Base-by-base conservation (phyloP, 1,140 invertebrate species). In the Lanistes nyassanus region DNA sequence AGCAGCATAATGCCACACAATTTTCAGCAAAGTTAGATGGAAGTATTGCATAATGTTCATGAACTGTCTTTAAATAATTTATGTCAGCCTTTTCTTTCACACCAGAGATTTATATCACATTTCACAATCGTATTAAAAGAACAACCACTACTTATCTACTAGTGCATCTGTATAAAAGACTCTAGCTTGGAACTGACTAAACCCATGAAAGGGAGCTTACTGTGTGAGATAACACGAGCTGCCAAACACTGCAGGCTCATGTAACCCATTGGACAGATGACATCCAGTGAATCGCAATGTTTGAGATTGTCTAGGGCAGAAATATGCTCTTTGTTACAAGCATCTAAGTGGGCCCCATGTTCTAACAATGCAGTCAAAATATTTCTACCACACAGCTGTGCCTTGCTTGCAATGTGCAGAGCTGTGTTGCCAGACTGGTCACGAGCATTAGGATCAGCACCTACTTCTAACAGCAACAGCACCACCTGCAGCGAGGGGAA, bases 271-370 rank as follows among this genome's bases (percentile, higher is more conserved):
- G 93, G 92, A 85, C 93, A 91, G 69, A 94, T 87, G 81, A 94
- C 92, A 77, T 93, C 92, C 90, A 94, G 92, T 80, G 92, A 91
- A 69, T 93, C 91, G 83, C 92, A 93, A 77, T 92, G 93, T 26
- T 92, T 91, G 26, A 93, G 92, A 71, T 92, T 90, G 79, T 94
- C 92, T 75, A 80, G 79, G 51, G 83, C 95, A 0, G 94, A 96
- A 79, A 94, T 92, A 29, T 94, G 94, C 53, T 93, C 90, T 78
- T 92, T 91, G 88, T 98, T 97, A 58, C 94, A 93, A n/a, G 92
- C 91, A 89, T 98, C 96, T 68, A 97, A 90, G 89, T 98, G 96
- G 16, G 95, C 95, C 37, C 95, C 96, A 4, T 93, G 90, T 76
- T 92, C 92, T 0, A 98, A 90, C 0, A 98, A 90, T 3, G 91